Base-by-base conservation (phyloP, 2,888 invertebrate genomes). In the Andrena praecox region DNA sequence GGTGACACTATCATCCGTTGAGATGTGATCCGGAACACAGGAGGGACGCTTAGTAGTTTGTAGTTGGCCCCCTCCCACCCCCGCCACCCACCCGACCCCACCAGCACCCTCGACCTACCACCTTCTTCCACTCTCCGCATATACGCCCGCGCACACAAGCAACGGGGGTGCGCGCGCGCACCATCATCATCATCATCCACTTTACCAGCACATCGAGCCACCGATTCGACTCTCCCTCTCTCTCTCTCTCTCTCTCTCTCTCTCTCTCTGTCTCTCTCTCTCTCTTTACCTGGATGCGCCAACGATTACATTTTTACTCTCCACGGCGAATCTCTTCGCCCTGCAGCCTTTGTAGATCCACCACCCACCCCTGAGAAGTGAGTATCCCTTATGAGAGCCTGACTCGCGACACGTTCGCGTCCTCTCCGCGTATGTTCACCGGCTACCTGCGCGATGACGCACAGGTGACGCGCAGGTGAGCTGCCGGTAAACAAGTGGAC, bases 11-110 rank as follows among this genome's bases (percentile, higher is more conserved):
- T 82, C 85, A 91, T 87, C 90, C 89, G 88, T 91, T 91, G 93
- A 93, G 91, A 94, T 94, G 94, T 93, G 93, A 93, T 89, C 93
- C 92, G 90, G 90, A 90, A 90, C 84, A 90, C 82, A 87, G 84
- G 80, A 91, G 87, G 86, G 88, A 89, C 89, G 84, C 90, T 89
- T 89, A 90, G 93, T 93, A 94, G 93, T 93, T 94, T 93, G 93
- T 93, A 94, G 93, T 92, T 84, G 85, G 83, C 89, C 91, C 85
- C 85, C 87, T 72, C 72, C 82, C 83, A 86, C 66, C 69, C 72
- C 71, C 48, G 70, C 59, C 59, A 70, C 80, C 74, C 62, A 72
- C 80, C 70, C 68, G 60, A 84, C 81, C 83, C 80, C 77, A 81
- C 81, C 78, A 76, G 52, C 80, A 76, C 85, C 81, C 80, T 72